phyloP scores from a whole-genome alignment of 2,888 invertebrate species.

The Aphidoletes aphidimyza region DNA sequence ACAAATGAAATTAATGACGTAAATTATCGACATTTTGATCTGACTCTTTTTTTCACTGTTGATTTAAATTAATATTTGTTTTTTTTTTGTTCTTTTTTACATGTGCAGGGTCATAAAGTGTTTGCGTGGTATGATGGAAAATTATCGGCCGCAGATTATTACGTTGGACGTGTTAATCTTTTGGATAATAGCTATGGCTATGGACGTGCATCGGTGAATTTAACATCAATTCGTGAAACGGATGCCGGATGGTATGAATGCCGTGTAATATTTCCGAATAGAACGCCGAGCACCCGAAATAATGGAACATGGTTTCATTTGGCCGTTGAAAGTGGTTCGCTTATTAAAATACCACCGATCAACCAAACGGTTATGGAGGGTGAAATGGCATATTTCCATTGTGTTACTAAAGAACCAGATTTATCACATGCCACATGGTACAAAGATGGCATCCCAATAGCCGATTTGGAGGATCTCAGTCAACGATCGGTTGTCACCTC shows the following conservation, averaged over 20 bases:
- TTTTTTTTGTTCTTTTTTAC: too few relatives aligned
- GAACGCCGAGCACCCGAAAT: constrained; percentile 83
- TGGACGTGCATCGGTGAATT: constrained; percentile 78
- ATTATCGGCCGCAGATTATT: constrained; percentile 75
- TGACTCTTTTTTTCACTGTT: not conserved
- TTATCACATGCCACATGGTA: constrained; percentile 72
- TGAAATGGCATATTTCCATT: constrained; percentile 82
- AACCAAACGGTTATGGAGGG: constrained; percentile 90
- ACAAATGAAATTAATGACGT: constrained; percentile 15
- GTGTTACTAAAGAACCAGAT: constrained; percentile 79
- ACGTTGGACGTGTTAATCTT: constrained; percentile 77
- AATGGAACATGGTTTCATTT: constrained; percentile 93
- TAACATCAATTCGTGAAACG: constrained; percentile 86
- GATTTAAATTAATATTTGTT: not conserved
- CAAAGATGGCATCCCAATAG: constrained; percentile 74
- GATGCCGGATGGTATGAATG: constrained; percentile 95
- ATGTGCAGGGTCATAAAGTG: constrained; percentile 78
- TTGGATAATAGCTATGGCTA: constrained; percentile 68
- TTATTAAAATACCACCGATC: constrained; percentile 86
- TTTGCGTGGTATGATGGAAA: constrained; percentile 85
- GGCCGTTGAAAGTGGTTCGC: constrained; percentile 87
- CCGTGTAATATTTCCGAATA: constrained; percentile 86
- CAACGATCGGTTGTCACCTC: constrained; percentile 72
- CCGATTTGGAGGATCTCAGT: constrained; percentile 72
- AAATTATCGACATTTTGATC: constrained; percentile 30